Conservation (phyloP, 2,888 invertebrate genomes). For the Schrankia costaestrigalis region DNA sequence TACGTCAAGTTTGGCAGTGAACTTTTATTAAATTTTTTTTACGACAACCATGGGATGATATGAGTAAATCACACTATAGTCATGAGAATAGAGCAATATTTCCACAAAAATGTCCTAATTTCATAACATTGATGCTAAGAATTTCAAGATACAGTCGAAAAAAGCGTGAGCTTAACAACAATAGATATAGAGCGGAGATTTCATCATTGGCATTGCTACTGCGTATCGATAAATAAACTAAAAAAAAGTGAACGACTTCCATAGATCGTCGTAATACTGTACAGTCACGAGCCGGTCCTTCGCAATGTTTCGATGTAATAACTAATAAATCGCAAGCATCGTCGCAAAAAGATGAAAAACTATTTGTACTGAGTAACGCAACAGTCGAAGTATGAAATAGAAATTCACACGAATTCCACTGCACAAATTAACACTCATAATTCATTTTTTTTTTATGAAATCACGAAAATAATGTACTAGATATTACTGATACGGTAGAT, state of each 20-base stretch:
- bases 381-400: conserved; percentile 27
- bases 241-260: conserved; percentile 40
- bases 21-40: too few species aligned
- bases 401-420: conserved; percentile 6
- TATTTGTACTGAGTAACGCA: conserved; percentile 21
- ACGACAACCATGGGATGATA: too few species aligned
- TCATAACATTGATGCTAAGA: conserved; percentile 25
- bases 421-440: conserved; percentile 16
- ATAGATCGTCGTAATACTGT: conserved; percentile 45
- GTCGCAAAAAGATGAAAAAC: conserved; percentile 31
- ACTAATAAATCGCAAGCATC: conserved; percentile 38
- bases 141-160: conserved; percentile 34
- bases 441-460: conserved; percentile 18
- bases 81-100: conserved; percentile 10
- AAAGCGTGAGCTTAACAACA: conserved; percentile 47
- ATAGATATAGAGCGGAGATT: conserved; percentile 45
- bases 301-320: conserved; percentile 44
- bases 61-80: too few species aligned
- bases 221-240: conserved; percentile 47
- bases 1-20: too few species aligned
- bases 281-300: conserved; percentile 46
- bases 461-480: too few species aligned
- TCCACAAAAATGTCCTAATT: conserved; percentile 24
- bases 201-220: conserved; percentile 43
- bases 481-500: conserved; percentile 26